Evolutionary conservation across 2,888 invertebrate species (phyloP).

Genomic region (Tribolium freemani): DNA sequence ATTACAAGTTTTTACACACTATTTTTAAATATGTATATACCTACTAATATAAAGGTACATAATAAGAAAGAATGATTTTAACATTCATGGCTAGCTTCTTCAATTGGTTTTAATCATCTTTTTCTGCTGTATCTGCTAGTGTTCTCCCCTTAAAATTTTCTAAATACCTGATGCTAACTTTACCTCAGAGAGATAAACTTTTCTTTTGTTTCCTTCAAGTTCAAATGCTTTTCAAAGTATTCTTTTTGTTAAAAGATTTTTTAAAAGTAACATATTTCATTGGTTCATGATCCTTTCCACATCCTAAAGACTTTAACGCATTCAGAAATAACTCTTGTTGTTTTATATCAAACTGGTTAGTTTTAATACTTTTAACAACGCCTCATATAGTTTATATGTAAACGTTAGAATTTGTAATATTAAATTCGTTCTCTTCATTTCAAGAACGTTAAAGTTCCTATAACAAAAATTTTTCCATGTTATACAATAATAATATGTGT

Average conservation of each 20-base stretch:
- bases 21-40: conserved; percentile 27
- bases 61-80: conserved; percentile 20
- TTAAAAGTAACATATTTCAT: not conserved
- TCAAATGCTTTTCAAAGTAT: conserved; percentile 33
- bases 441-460: no score
- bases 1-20: conserved; percentile 37
- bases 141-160: conserved; percentile 39
- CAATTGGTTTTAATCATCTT: conserved; percentile 30
- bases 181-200: conserved; percentile 32
- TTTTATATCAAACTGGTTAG: no score
- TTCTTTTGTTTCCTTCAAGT: conserved; percentile 3
- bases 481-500: no score
- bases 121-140: conserved; percentile 32
- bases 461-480: no score
- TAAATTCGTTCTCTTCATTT: no score
- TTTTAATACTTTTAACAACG: conserved; percentile 3
- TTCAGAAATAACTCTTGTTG: conserved; percentile 33
- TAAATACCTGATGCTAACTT: conserved; percentile 37
- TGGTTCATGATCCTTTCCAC: conserved; percentile 25
- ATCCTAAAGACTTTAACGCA: conserved; percentile 19
- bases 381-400: conserved; percentile 1
- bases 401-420: no score
- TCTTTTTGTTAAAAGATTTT: conserved; percentile 29
- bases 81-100: conserved; percentile 25
- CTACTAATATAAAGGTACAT: not conserved